Base-by-base conservation (phyloP, 2,888 invertebrate genomes). In the Anodontia alba region DNA sequence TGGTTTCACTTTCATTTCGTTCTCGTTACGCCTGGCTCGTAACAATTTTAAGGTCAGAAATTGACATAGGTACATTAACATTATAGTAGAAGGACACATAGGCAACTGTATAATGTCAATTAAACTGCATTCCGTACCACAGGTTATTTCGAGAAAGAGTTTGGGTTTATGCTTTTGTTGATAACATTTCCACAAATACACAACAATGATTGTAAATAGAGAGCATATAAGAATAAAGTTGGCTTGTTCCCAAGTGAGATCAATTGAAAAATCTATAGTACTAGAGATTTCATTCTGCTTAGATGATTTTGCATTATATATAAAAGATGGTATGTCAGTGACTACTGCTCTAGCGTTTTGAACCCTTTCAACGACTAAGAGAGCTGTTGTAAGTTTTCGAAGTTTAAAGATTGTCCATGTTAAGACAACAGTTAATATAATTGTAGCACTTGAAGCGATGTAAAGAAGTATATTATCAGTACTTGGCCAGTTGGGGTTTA, bases 401-500 rank as follows among this genome's bases (percentile, higher is more conserved):
- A 67, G 12, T 46, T 67, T 74, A 31, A 67, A 31, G 26, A 67
- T 43, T 33, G 74, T 74, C 26, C 46, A 67, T 0, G 67, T 2
- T 15, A 74, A 43, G 8, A 67, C 0, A 0, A 31, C 46, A 49
- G 36, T 23, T 36, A 67, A 68, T 2, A 68, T 8, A 46, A 33
- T 31, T 23, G 42, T 70, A 49, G 31, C 57, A 31, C 26, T 43
- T 29, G 73, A 12, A 33, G 38, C 42, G 36, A 49, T 33, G 49
- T 42, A 76, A 29, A 20, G 43, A 23, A 79, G 38, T 33, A 76
- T 54, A 51, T 73, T 43, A 43, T 38, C 31, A 17, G 36, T 23
- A 33, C 49, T 36, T 23, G 73, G 76, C 82, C 82, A 82, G n/a
- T 57, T 23, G 42, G 70, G 26, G 20, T 72, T 23, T 72, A 77